phyloP scores from a whole-genome alignment of 2,888 invertebrate species.

The Diplazon laetatorius region DNA sequence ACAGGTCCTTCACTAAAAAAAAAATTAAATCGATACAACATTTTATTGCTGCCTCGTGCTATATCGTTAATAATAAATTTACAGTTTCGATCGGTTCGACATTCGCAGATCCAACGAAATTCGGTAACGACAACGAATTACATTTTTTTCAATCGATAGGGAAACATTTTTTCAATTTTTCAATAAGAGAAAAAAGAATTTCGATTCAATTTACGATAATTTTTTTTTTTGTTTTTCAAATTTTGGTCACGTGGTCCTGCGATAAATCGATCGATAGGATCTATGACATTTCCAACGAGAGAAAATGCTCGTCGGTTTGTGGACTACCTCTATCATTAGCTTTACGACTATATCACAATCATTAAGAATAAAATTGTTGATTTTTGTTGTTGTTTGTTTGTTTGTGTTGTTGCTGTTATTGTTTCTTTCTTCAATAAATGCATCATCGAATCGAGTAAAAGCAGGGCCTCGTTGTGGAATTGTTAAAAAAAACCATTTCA shows the following conservation, averaged over 20 bases:
- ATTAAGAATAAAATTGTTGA: conserved; percentile 73
- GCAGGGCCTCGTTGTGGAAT: conserved; percentile 42
- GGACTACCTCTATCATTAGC: conserved; percentile 69
- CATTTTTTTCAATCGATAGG: too few species aligned
- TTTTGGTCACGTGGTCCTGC: conserved; percentile 56
- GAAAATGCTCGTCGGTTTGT: conserved; percentile 55
- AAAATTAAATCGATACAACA: conserved; percentile 62
- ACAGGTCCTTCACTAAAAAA: conserved; percentile 73
- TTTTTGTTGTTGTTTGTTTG: conserved; percentile 65
- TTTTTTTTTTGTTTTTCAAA: too few species aligned
- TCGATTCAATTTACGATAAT: too few species aligned
- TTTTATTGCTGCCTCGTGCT: conserved; percentile 65
- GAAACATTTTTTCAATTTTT: too few species aligned
- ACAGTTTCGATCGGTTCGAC: conserved; percentile 65
- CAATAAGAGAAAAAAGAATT: too few species aligned
- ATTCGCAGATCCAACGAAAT: conserved; percentile 66
- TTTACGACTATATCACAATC: conserved; percentile 76
- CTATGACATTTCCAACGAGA: conserved; percentile 50
- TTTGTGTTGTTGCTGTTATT: too few species aligned
- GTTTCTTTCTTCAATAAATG: conserved; percentile 41
- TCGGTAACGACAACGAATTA: too few species aligned
- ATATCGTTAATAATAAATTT: conserved; percentile 66
- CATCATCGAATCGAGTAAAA: conserved; percentile 46
- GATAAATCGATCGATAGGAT: conserved; percentile 42
- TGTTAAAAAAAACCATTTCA: too few species aligned